Base-by-base conservation (phyloP, 2,797 vertebrate genomes). In the Monodelphis domestica region DNA sequence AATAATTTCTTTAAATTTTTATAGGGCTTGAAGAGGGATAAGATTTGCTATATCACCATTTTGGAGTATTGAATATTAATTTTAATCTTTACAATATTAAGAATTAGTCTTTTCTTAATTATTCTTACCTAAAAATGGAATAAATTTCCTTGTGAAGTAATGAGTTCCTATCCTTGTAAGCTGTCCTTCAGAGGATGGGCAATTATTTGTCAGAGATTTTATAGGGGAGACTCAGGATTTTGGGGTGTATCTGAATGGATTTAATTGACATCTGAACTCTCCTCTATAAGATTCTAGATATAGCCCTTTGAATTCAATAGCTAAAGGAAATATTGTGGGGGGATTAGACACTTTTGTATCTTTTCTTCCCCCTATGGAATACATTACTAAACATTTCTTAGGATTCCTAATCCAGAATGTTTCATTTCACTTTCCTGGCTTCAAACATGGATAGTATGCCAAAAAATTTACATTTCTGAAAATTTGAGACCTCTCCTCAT, bases 1-100 rank as follows among this genome's bases (percentile, higher is more conserved):
- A 70, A 87, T 53, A 87, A 87, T 17, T 91, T 29, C 92, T 94
- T 90, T 59, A 91, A 90, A 89, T 88, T 91, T 92, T 90, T 91
- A 38, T 94, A 90, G 88, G 26, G 52, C 78, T 94, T 4, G 53
- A 87, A 92, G 56, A 54, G 7, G 90, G 92, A 93, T 94, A 94
- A 52, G 33, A 90, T 90, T 90, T 56, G 95, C 56, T 92, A 70
- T 21, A 0, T n/a, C 9, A 84, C 26, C 56, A 57, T n/a, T n/a
- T n/a, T n/a, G n/a, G n/a, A n/a, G n/a, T n/a, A n/a, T n/a, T n/a
- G n/a, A n/a, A n/a, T n/a, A n/a, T n/a, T n/a, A n/a, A n/a, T n/a
- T n/a, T n/a, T n/a, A n/a, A n/a, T n/a, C n/a, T n/a, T n/a, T n/a
- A n/a, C n/a, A n/a, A 87, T 55, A 90, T 91, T 54, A 24, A 45